These are phyloP conservation scores for Tolmerus cingulatus DNA, from an alignment of 2,888 invertebrate genomes.

Conservation along the genomic window DNA sequence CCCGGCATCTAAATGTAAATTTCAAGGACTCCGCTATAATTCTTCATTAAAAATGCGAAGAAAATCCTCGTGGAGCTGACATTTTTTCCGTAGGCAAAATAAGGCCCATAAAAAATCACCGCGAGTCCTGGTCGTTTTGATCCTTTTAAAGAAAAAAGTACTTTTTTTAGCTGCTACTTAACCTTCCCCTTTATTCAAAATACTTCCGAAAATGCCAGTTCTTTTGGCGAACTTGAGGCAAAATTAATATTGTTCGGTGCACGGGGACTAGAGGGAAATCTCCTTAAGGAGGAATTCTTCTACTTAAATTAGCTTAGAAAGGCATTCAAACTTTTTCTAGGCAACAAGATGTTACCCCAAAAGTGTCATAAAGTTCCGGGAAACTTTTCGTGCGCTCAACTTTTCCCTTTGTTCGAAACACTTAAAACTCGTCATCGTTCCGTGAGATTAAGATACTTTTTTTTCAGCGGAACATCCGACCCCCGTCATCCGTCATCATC, in stretches of 20 bases:
- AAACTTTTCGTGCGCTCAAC: not conserved
- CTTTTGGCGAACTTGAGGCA: not conserved
- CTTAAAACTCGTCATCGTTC: slow-evolving; percentile 1
- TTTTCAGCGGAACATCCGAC: not conserved
- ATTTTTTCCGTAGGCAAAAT: not conserved
- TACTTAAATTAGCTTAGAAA: slow-evolving; percentile 8
- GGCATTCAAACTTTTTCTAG: not conserved
- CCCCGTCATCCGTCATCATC: not conserved
- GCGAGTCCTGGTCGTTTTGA: not conserved
- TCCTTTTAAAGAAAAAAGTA: not conserved
- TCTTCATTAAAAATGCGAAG: not conserved
- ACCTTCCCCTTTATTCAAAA: not conserved
- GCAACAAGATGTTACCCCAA: slow-evolving; percentile 28
- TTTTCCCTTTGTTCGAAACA: not conserved
- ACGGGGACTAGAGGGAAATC: not conserved
- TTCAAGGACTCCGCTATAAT: not conserved
- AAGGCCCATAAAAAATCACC: not conserved
- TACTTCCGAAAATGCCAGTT: not conserved
- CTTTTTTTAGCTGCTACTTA: not conserved
- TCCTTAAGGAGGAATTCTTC: not conserved
- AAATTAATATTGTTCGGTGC: not conserved
- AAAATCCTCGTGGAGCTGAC: not conserved
- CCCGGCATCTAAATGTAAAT: not conserved
- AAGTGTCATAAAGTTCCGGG: slow-evolving; percentile 1
- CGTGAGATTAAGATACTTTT: slow-evolving; percentile 6